Conservation (phyloP, 2,888 invertebrate species). For the Ametastegia equiseti region DNA sequence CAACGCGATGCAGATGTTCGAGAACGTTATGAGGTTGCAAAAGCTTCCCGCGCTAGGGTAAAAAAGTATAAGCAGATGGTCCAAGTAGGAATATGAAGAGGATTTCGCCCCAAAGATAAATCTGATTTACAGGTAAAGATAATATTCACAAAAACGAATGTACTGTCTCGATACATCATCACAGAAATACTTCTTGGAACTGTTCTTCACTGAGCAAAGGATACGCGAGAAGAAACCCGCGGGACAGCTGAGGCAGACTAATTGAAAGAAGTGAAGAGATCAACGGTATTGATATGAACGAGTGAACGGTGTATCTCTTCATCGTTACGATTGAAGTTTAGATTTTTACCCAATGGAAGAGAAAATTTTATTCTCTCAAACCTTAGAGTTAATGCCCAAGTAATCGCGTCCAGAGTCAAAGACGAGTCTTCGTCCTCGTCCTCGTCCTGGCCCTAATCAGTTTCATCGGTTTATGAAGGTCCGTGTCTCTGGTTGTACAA, state of each 20-base stretch:
- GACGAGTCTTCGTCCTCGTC: slow-evolving; percentile 15
- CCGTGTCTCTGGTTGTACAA: neutral
- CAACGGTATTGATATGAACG: neutral
- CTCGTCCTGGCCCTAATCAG: slow-evolving; percentile 21
- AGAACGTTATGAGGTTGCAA: neutral
- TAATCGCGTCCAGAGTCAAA: slow-evolving; percentile 19
- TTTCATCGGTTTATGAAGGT: slow-evolving; percentile 31
- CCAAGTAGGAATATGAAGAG: neutral
- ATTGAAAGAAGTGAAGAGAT: neutral
- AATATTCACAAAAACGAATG: neutral
- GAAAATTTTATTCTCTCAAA: neutral
- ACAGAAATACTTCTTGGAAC: neutral
- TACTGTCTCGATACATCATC: neutral
- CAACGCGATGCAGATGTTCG: neutral
- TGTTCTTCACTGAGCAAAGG: neutral
- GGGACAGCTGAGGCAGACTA: neutral
- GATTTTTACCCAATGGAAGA: neutral
- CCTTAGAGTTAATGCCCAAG: neutral
- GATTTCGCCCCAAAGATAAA: neutral
- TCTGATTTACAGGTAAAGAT: neutral
- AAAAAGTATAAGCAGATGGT: neutral
- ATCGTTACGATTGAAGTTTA: neutral
- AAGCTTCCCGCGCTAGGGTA: neutral
- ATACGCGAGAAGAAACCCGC: too few relatives aligned
- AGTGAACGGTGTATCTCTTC: slow-evolving; percentile 8